Evolutionary conservation across 2,797 vertebrate genomes (phyloP), one percentile per base, ranked within the genome.

Genomic region (Halcyon chelicuti): DNA sequence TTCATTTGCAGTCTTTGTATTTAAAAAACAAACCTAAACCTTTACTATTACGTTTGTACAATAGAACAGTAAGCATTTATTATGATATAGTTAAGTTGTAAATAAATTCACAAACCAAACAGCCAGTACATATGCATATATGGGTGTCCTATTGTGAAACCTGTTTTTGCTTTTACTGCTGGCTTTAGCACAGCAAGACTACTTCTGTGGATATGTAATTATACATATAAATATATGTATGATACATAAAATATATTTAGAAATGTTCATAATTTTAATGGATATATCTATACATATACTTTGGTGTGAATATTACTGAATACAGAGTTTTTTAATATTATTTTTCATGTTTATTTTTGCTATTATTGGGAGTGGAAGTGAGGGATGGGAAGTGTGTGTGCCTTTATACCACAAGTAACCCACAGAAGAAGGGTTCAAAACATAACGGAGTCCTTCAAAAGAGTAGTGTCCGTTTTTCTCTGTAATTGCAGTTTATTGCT

Each of bases 1-100:
- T 98, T 98, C 97, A 97, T 98, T 98, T 98, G 96, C 97, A 97
- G 98, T 98, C 98, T 98, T 98, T 98, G 98, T 98, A 98, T 98
- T 98, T 98, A 97, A 98, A 97, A 96, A 96, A 82, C 91, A 93
- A 94, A 87, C 96, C 74, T 94, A 96, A 95, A 93, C 83, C 96
- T 96, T 97, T 97, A 96, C 95, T 93, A 95, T 98, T 98, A 92
- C 61, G 88, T 98, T 98, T 98, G 98, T 98, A 98, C 90, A 97
- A 96, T 98, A 98, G 96, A 94, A 92, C 88, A 95, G 93, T 90
- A 92, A 91, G 81, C 97, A 97, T 96, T 97, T 97, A 97, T 97
- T 97, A 96, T 97, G 84, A 96, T 93, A 87, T 80, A 95, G 96
- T 88, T 96, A 96, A 96, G 91, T 88, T 98, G 98, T 98, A 98